Evolutionary conservation across 1,140 invertebrate genomes (phyloP).

Genomic region (Neodiprion fabricii): DNA sequence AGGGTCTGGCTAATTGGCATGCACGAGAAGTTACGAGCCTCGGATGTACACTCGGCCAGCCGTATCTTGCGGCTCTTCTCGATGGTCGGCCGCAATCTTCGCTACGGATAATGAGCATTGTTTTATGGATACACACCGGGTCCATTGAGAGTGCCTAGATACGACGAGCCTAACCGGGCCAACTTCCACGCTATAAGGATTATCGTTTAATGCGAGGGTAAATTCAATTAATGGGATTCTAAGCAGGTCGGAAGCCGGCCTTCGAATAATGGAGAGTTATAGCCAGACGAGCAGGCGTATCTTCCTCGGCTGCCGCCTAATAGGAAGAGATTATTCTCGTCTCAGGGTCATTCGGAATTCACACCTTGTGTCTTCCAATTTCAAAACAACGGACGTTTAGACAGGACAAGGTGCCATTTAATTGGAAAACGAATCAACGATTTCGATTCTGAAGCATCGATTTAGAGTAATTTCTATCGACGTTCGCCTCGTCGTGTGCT

Average conservation of each 20-base stretch:
- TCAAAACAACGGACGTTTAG: no score
- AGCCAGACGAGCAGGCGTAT: neutral
- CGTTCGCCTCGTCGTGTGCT: no score
- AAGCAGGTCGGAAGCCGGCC: neutral
- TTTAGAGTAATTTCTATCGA: no score
- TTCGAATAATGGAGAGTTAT: neutral
- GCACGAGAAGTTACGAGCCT: neutral
- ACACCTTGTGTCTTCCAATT: no score
- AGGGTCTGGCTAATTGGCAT: no score
- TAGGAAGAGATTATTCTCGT: no score
- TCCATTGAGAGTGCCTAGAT: neutral
- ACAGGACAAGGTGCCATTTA: no score
- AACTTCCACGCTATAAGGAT: no score
- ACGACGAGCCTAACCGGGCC: no score
- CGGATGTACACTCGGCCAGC: neutral
- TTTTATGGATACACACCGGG: neutral
- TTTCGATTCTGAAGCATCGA: no score
- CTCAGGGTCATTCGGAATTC: no score
- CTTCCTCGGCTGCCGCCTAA: neutral
- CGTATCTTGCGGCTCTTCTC: neutral
- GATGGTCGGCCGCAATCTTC: neutral
- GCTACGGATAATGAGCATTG: neutral
- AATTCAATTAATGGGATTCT: conserved; percentile 3
- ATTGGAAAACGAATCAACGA: no score
- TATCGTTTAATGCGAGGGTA: neutral